Evolutionary conservation across 2,113 vertebrate species (phyloP), one percentile per base, ranked within the genome.

Genomic region (Oryzias javanicus): DNA sequence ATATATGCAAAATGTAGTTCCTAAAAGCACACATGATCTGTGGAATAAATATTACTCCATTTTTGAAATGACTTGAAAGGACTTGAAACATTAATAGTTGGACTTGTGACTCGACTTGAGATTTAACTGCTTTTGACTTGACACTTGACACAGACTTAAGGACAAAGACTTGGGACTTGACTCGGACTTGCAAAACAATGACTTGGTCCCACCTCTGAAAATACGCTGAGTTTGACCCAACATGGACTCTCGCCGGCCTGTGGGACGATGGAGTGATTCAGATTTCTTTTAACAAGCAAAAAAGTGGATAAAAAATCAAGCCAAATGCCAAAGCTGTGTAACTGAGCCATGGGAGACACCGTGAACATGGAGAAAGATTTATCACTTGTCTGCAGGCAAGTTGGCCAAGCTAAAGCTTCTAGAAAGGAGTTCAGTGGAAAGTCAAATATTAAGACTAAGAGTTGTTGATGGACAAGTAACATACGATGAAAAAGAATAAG

Each of bases 361-460:
- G 72, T 54, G 70, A 72, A 72, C 47, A 16, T 6, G 50, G 35
- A 18, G 64, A 40, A 52, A 70, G 77, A 89, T 90, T 86, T 85
- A 86, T 86, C 42, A 41, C 54, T 60, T 16, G 6, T 49, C 4
- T 50, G 64, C 55, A 53, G 45, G 64, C 61, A 24, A 41, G 67
- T 67, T 67, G 54, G 80, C 71, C 79, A 70, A 75, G 86, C 79
- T 78, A 76, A 86, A 83, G 58, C 78, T 77, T 75, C 79, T 66
- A 29, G 73, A 79, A 77, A 74, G 58, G 76, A 46, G 65, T 50
- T 66, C 42, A 76, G 83, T 27, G 19, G 63, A 14, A 25, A 54
- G 47, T 12, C 54, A 45, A 17, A 69, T 48, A 49, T 17, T 7
- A 13, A 48, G 64, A 42, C 14, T 20, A 29, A 55, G 13, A 58